Conservation (phyloP, 2,888 invertebrate species). For the Mesopsocus fuscifrons region DNA sequence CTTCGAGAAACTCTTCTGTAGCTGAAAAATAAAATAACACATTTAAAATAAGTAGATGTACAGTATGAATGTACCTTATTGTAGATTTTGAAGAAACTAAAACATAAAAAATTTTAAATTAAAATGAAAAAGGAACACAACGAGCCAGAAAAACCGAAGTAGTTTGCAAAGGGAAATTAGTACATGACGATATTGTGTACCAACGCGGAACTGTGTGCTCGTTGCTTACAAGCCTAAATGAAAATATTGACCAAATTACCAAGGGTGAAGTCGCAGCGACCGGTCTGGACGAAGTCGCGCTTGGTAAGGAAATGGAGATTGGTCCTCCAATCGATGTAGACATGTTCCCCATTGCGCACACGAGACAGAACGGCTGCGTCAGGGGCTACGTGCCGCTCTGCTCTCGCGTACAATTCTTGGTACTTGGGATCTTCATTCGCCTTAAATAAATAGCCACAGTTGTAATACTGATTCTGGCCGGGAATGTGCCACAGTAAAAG, state of each 20-base stretch:
- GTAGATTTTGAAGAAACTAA: too few species aligned
- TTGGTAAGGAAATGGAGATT: slow-evolving; percentile 54
- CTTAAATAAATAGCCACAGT: slow-evolving; percentile 21
- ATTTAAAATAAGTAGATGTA: slow-evolving; percentile 5
- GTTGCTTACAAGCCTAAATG: too few species aligned
- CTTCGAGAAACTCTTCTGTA: slow-evolving; percentile 55
- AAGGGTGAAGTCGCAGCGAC: slow-evolving; percentile 53
- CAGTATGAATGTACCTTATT: too few species aligned
- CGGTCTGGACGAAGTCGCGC: slow-evolving; percentile 40
- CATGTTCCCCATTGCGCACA: slow-evolving; percentile 46
- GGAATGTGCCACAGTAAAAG: too few species aligned
- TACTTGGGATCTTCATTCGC: slow-evolving; percentile 40
- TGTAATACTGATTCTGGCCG: too few species aligned
- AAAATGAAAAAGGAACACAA: too few species aligned
- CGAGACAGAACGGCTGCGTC: slow-evolving; percentile 30
- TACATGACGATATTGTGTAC: too few species aligned
- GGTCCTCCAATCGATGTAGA: slow-evolving; percentile 64
- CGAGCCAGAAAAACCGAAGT: too few species aligned
- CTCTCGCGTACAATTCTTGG: slow-evolving; percentile 34
- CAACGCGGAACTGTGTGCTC: too few species aligned
- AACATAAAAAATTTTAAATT: too few species aligned
- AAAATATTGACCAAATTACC: too few species aligned
- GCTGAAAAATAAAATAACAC: slow-evolving; percentile 27
- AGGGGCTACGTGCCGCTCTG: slow-evolving; percentile 29
- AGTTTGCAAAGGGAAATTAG: too few species aligned